Base-by-base conservation (phyloP, 2,113 vertebrate species). In the Campylomormyrus numenius region DNA sequence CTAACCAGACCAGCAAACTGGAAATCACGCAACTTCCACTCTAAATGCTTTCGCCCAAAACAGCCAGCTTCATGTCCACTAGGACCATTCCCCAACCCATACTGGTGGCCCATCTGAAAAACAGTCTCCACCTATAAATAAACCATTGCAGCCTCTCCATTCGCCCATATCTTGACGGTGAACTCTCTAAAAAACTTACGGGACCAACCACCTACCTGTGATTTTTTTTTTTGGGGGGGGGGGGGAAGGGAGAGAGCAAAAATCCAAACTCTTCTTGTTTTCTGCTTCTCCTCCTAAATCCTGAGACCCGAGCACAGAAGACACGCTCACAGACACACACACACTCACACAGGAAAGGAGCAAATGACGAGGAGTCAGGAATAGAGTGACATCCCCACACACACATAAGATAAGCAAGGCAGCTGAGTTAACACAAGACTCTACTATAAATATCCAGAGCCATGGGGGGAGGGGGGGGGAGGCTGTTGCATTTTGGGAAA, bases 391-490 rank as follows among this genome's bases (percentile, higher is more conserved):
- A 93, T 50, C 91, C 66, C 80, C 91, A 77, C 92, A 90, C 91
- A 17, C 89, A 89, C 77, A 3, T n/a, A 46, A 91, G 95, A 96
- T 91, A 92, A 94, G 93, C 90, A 92, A 93, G 92, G 95, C 95
- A 96, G 95, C 96, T 95, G 96, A 94, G 94, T 92, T 91, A 94
- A 95, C 96, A 94, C 94, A 94, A 94, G 96, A 95, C 94, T 92
- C 89, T 66, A 92, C 97, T 98, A 98, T 97, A 98, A 98, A 98
- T 98, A 98, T 92, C 93, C 92, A 90, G 88, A 48, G 31, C 15
- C 91, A 8, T 56, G 19, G 53, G 91, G 92, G 89, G 42, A 0
- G 39, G 13, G 91, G 90, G 89, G 90, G 91, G 90, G 91, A 88
- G 90, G 91, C 52, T 89, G 92, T 90, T 91, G 50, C 92, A 93